Evolutionary conservation across 2,113 vertebrate species (phyloP), one percentile per base, ranked within the genome.

Genomic region (Sander vitreus): DNA sequence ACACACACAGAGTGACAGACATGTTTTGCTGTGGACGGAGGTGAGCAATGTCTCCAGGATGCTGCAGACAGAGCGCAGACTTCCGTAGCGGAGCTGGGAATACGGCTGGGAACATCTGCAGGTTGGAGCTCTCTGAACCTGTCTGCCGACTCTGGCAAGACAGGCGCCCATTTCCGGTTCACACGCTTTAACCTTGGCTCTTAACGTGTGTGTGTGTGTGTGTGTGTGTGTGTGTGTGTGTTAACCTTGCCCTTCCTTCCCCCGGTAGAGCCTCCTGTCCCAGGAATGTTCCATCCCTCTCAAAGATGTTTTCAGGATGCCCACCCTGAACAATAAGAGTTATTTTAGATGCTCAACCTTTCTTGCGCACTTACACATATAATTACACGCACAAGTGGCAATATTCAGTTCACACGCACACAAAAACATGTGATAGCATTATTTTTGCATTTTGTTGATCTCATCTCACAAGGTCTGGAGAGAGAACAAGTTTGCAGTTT

Each of bases 81-180:
- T 91, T 93, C 93, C 90, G 51, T 67, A 51, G 73, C 23, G 4
- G 62, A 69, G 73, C 81, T 73, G 80, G 86, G 85, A 91, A 87
- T 67, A 62, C 6, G 54, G 69, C 83, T 92, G 90, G 93, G 92
- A 94, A 93, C 79, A 74, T 92, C 87, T 90, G 82, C 67, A 69
- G 84, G 77, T 89, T 83, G 76, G 78, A 83, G 72, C 89, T 89
- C 72, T 91, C 81, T 90, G 84, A 90, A 85, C 84, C 79, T n/a
- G 83, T 83, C 88, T 78, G 73, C 75, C 1, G 43, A 64, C 76
- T 85, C 60, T 1, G 50, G 80, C 78, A 91, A 77, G 79, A 92
- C 88, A 85, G 85, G 83, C 78, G 16, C 64, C 81, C 64, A 43
- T 92, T 92, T 93, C 93, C 92, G 77, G 91, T 93, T 93, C 93